Percentiles rank a stretch among this genome's conserved stretches.
phyloP scores from a whole-genome alignment of 2,797 vertebrate genomes.

The Chromis chromis region DNA sequence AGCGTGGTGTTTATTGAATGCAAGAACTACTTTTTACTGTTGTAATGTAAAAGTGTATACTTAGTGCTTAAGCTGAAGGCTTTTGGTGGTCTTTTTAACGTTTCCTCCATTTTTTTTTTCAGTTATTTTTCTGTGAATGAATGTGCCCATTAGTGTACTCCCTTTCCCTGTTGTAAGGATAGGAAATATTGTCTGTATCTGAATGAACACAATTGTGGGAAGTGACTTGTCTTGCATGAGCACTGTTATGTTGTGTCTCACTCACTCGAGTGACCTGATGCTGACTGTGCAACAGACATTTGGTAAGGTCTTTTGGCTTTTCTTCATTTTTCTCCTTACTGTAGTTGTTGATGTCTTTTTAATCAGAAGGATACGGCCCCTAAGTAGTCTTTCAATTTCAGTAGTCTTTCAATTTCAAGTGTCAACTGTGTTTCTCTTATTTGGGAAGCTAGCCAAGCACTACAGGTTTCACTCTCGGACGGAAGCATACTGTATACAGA shows the following conservation, averaged over 20 bases:
- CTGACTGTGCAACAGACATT: slow-evolving; percentile 70
- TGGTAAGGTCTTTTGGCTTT: slow-evolving; percentile 71
- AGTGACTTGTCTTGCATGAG: slow-evolving; percentile 83
- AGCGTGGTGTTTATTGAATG: slow-evolving; percentile 86
- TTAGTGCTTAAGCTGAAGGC: slow-evolving; percentile 85
- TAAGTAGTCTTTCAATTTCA: slow-evolving; percentile 38
- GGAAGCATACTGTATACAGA: slow-evolving; percentile 31
- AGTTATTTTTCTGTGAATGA: slow-evolving; percentile 73
- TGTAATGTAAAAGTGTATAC: slow-evolving; percentile 88
- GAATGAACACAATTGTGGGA: slow-evolving; percentile 76
- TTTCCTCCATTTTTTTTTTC: slow-evolving; percentile 63
- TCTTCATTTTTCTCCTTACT: slow-evolving; percentile 57
- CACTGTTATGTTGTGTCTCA: slow-evolving; percentile 79
- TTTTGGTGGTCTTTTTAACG: slow-evolving; percentile 82
- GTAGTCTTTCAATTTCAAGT: slow-evolving; percentile 57
- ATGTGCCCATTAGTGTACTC: slow-evolving; percentile 72
- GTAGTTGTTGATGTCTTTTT: slow-evolving; percentile 67
- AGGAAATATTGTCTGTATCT: slow-evolving; percentile 73
- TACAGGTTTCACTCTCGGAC: slow-evolving; percentile 64
- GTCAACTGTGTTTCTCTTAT: slow-evolving; percentile 64
- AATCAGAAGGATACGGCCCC: slow-evolving; percentile 54
- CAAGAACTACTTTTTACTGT: slow-evolving; percentile 89
- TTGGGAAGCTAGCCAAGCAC: slow-evolving; percentile 74
- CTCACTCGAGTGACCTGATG: slow-evolving; percentile 71
- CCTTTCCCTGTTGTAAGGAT: slow-evolving; percentile 59